Evolutionary conservation across 2,888 invertebrate species (phyloP).

Genomic region (Melipona beecheii): DNA sequence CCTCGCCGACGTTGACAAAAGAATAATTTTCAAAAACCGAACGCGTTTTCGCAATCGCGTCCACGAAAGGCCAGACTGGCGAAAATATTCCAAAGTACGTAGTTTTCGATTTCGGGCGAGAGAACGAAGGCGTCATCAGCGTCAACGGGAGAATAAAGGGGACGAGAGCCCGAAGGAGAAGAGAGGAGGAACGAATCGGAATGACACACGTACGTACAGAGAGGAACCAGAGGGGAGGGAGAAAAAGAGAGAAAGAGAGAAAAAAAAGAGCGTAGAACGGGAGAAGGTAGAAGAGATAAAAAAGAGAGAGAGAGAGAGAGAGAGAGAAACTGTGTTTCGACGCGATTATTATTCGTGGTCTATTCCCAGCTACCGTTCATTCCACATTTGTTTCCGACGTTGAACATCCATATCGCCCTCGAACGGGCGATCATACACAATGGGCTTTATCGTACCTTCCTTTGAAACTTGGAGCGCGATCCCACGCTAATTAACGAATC

Average conservation of each 20-base stretch:
- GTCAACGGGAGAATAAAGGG: slow-evolving; percentile 17
- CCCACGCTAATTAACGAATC: slow-evolving; percentile 82
- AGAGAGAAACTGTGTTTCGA: slow-evolving; percentile 65
- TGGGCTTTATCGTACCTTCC: slow-evolving; percentile 79
- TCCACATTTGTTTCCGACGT: slow-evolving; percentile 69
- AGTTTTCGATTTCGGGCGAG: slow-evolving; percentile 32
- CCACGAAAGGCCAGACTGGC: background rate
- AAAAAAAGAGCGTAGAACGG: background rate
- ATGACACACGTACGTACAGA: slow-evolving; percentile 8
- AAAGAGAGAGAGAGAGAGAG: slow-evolving; percentile 15
- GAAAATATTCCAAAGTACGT: slow-evolving; percentile 1
- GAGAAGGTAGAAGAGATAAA: background rate
- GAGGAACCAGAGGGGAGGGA: background rate
- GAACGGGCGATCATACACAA: slow-evolving; percentile 78
- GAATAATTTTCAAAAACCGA: background rate
- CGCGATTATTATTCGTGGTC: slow-evolving; percentile 70
- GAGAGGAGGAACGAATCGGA: background rate
- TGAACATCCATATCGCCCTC: slow-evolving; percentile 73
- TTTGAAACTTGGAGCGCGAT: slow-evolving; percentile 78
- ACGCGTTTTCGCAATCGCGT: background rate
- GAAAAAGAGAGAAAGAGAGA: background rate
- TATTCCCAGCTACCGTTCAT: slow-evolving; percentile 65
- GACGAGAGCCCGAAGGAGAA: background rate
- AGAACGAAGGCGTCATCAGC: slow-evolving; percentile 54
- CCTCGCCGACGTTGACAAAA: background rate